A percentile compares a stretch with the other conserved stretches of the same genome.
Conservation (phyloP, 1,140 invertebrate genomes). For the Watersipora subatra region DNA sequence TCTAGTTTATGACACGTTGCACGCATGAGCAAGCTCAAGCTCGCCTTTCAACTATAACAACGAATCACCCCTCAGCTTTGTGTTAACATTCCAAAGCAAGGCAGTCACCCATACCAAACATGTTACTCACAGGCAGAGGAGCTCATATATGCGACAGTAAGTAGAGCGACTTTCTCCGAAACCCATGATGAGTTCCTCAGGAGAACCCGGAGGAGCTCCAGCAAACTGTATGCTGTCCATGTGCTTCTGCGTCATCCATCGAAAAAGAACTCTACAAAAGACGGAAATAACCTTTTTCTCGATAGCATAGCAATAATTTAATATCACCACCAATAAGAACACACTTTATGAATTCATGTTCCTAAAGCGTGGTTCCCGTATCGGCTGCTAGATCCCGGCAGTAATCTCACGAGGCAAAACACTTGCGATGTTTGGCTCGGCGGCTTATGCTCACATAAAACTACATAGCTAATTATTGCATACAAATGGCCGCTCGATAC, state of each 20-base stretch:
- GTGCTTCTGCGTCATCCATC: conserved; percentile 99
- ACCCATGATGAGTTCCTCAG: conserved; percentile 83
- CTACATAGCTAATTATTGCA: background rate
- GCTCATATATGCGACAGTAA: conserved; percentile 94
- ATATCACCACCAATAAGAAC: background rate
- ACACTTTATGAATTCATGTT: background rate
- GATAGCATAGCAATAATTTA: background rate
- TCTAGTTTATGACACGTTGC: too few relatives aligned
- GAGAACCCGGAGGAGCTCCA: conserved; percentile 78
- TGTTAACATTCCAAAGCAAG: too few relatives aligned
- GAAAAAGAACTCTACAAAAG: conserved; percentile 70
- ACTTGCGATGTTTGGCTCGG: too few relatives aligned
- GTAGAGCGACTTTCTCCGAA: conserved; percentile 98
- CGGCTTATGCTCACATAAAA: too few relatives aligned
- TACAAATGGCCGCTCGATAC: background rate
- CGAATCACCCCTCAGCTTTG: too few relatives aligned
- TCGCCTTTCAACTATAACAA: too few relatives aligned
- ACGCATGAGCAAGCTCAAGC: too few relatives aligned
- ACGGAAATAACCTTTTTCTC: background rate
- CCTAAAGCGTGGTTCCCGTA: too few relatives aligned
- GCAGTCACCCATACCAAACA: too few relatives aligned
- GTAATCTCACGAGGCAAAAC: background rate
- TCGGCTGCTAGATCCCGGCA: background rate
- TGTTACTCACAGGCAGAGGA: conserved; percentile 49
- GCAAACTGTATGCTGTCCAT: conserved; percentile 95